Evolutionary conservation across 2,888 invertebrate species (phyloP).

Genomic region (Adelognathus sp.): DNA sequence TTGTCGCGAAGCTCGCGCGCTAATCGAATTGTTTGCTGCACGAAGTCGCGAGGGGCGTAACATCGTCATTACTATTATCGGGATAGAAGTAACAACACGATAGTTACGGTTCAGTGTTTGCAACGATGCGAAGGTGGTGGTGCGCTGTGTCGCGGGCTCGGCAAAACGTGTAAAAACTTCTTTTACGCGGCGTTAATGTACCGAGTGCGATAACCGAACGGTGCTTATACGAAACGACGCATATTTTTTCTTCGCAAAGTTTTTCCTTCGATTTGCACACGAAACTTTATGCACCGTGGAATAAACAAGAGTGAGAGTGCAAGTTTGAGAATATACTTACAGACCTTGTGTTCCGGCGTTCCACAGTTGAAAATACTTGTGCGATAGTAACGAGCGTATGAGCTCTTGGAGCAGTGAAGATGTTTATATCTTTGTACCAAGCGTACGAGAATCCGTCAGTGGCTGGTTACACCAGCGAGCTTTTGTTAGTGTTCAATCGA

Average conservation of each 20-base stretch:
- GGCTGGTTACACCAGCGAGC: slow-evolving; percentile 73
- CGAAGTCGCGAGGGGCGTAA: slow-evolving; percentile 58
- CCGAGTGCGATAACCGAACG: too few species aligned
- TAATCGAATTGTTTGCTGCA: slow-evolving; percentile 64
- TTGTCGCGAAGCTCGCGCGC: slow-evolving; percentile 56
- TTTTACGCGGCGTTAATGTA: background rate
- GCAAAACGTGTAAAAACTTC: background rate
- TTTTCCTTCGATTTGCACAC: background rate
- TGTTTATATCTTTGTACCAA: slow-evolving; percentile 77
- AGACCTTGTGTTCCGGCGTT: background rate
- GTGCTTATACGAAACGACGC: background rate
- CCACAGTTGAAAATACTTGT: background rate
- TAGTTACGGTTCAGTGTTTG: slow-evolving; percentile 63
- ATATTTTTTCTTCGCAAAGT: background rate
- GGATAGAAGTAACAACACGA: slow-evolving; percentile 70
- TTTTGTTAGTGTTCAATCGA: slow-evolving; percentile 72
- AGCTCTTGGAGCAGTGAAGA: slow-evolving; percentile 56
- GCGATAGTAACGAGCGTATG: background rate
- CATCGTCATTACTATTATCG: slow-evolving; percentile 72
- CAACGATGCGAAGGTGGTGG: slow-evolving; percentile 67
- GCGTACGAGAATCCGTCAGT: slow-evolving; percentile 71
- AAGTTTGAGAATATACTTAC: background rate
- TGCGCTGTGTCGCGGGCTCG: slow-evolving; percentile 9
- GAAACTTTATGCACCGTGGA: background rate
- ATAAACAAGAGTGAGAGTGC: background rate